Evolutionary conservation across 2,113 vertebrate species (phyloP).

Genomic region (Rhynchopsitta pachyrhyncha): DNA sequence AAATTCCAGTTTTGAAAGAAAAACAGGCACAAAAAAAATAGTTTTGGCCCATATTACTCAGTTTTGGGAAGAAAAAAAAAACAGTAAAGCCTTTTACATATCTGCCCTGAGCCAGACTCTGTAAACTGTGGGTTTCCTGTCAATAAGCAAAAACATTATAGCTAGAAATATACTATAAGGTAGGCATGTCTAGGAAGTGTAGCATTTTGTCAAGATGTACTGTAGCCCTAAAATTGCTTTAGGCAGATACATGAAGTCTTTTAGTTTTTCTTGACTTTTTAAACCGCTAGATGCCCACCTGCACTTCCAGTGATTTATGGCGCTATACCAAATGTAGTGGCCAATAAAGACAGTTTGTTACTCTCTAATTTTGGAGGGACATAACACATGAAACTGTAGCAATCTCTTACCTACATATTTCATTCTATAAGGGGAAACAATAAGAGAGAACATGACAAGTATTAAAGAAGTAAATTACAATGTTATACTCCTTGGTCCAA

Average conservation of each 20-base stretch:
- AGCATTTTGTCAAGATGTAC: slow-evolving; percentile 56
- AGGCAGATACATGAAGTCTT: slow-evolving; percentile 59
- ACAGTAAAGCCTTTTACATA: slow-evolving; percentile 39
- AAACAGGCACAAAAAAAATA: slow-evolving; percentile 34
- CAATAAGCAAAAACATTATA: slow-evolving; percentile 49
- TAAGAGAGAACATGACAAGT: slow-evolving; percentile 68
- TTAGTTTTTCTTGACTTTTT: slow-evolving; percentile 66
- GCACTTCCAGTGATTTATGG: slow-evolving; percentile 72
- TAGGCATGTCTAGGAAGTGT: slow-evolving; percentile 36
- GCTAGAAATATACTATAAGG: slow-evolving; percentile 36
- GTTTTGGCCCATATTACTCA: neutral
- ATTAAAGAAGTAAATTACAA: slow-evolving; percentile 79
- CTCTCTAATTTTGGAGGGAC: slow-evolving; percentile 74
- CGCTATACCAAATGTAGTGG: slow-evolving; percentile 53
- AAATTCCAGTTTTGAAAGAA: slow-evolving; percentile 61
- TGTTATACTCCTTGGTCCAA: slow-evolving; percentile 68
- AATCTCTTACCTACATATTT: slow-evolving; percentile 71
- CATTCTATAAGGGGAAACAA: slow-evolving; percentile 72
- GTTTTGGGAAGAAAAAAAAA: neutral
- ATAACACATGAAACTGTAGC: slow-evolving; percentile 61
- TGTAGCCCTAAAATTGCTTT: slow-evolving; percentile 61
- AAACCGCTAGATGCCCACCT: slow-evolving; percentile 65
- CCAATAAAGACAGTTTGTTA: slow-evolving; percentile 78
- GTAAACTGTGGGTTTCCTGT: slow-evolving; percentile 66
- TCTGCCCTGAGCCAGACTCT: slow-evolving; percentile 48